A percentile compares a stretch with the other conserved stretches of the same genome.
phyloP scores from a whole-genome alignment of 2,797 vertebrate species.

The Halcyon badia region DNA sequence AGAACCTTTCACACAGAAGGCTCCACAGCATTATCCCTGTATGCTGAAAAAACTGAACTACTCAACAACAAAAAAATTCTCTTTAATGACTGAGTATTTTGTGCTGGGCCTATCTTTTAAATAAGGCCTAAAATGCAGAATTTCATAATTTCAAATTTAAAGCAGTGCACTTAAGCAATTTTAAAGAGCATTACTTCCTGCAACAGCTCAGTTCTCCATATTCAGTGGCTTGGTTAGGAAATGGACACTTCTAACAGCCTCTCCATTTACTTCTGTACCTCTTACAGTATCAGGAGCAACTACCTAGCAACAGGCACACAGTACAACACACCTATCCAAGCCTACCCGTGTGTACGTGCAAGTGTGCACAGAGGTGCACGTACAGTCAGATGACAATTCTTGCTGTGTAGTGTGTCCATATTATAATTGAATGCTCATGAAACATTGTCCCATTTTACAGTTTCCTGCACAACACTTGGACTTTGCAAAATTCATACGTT shows the following conservation, averaged over 20 bases:
- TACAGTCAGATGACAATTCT: neutral
- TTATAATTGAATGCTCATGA: neutral
- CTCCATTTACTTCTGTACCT: neutral
- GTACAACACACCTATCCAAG: neutral
- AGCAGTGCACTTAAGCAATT: neutral
- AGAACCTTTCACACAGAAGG: neutral
- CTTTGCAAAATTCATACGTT: neutral
- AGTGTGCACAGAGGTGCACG: fast-evolving
- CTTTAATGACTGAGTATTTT: neutral
- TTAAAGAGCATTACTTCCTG: neutral
- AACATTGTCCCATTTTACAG: fast-evolving
- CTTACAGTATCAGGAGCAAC: neutral
- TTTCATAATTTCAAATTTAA: neutral
- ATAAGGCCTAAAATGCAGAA: neutral
- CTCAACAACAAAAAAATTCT: neutral
- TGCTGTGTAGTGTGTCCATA: neutral
- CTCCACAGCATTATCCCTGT: neutral
- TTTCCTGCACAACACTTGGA: neutral
- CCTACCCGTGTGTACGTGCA: too few species aligned
- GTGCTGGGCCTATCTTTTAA: neutral
- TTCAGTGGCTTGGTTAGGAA: neutral
- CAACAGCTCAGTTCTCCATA: neutral
- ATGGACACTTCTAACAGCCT: fast-evolving
- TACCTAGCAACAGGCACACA: neutral
- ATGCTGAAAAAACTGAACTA: neutral